Evolutionary conservation across 2,797 vertebrate genomes (phyloP), one percentile per base, ranked within the genome.

Genomic region (Aphelocoma californica): DNA sequence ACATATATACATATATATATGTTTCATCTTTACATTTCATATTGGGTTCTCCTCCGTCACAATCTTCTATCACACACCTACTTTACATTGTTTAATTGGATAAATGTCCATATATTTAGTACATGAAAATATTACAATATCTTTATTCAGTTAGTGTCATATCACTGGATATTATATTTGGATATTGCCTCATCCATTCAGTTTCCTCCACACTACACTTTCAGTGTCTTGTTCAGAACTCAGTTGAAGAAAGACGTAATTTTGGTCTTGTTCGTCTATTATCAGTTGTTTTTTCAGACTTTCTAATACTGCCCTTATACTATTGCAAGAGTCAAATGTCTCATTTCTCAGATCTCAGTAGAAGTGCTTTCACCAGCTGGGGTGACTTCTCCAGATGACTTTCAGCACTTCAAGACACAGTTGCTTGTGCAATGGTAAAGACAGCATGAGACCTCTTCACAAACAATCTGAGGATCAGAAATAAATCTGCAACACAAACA

Each of bases 231-330:
- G 6, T 67, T 69, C 45, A 74, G 24, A 73, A 6, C 11, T 69
- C 51, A 79, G 8, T 7, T 61, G 56, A 57, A 26, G 24, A 57
- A 25, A 79, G 26, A 57, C 0, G 0, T 12, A 2, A 47, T 36
- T 67, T 71, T 88, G 75, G 38, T 81, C n/a, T 65, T 87, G 5
- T 72, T 91, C 15, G 4, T 65, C 47, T 74, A 5, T 47, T 67
- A 40, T 6, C 21, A 66, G 12, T 45, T 65, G 19, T 53, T 47
- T 56, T 78, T 74, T 36, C 45, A 72, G 44, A 8, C 28, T 74
- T 45, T 57, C 7, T 71, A 62, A 29, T n/a, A 44, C 19, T 58
- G 32, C 28, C 23, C 7, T 62, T 62, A 58, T 9, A 29, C 12
- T 72, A 50, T 11, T 70, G 42, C 56, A 62, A 32, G 14, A 66